Evolutionary conservation across 2,113 vertebrate species (phyloP), one percentile per base, ranked within the genome.

Genomic region (Mystacornis crossleyi): DNA sequence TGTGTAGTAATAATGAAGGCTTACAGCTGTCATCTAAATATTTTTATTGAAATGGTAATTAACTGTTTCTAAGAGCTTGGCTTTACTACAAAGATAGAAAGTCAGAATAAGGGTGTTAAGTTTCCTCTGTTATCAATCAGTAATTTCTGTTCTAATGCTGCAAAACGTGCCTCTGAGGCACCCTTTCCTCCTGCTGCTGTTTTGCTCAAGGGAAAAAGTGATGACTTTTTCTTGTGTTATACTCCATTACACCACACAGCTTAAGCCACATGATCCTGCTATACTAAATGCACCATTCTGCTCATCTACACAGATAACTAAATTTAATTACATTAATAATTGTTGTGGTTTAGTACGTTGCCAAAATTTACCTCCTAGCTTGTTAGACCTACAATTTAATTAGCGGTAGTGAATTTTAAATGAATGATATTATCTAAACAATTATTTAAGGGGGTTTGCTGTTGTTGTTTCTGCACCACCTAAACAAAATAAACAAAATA

Each of bases 41-140:
- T 89, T 89, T 96, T 93, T 70, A 77, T 80, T 95, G 81, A 96
- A 95, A 60, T 53, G n/a, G 33, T 89, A 97, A 96, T 97, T 94
- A 96, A 92, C 79, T 66, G 54, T 82, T 93, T 95, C 90, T 73
- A 85, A 53, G 71, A 89, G 65, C 33, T 93, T 95, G 88, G 91
- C 94, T 97, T 83, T 71, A 89, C 93, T 94, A 91, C 80, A 93
- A 94, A 97, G 89, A 53, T 8, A 91, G 43, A 36, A 64, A 89
- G 33, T 29, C 61, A 78, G 86, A 72, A 74, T n/a, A 89, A 91
- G 75, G 38, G 65, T 89, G 93, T 89, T 84, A 86, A 51, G 43
- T 94, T 97, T 96, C 95, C 55, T 67, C 28, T 50, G 70, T 86
- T 89, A 91, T 89, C 83, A 89, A 53, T 95, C 93, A 92, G 53